phyloP scores from a whole-genome alignment of 2,888 invertebrate genomes.

The Helleia helle region DNA sequence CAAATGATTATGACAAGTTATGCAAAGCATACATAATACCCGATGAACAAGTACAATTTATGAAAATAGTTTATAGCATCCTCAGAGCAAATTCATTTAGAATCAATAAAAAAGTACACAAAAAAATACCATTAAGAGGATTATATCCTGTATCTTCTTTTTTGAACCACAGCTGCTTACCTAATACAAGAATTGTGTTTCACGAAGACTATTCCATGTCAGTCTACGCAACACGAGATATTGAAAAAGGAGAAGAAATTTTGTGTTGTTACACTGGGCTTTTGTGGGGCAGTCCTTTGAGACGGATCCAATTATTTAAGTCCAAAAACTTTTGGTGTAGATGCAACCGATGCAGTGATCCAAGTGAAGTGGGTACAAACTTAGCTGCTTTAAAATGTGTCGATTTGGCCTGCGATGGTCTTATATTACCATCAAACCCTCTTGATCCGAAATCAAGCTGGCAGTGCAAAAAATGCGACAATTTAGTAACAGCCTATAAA shows the following conservation, averaged over 20 bases:
- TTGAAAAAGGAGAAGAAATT: conserved; percentile 75
- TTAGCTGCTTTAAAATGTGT: conserved; percentile 71
- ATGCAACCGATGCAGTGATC: conserved; percentile 77
- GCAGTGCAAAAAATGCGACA: conserved; percentile 71
- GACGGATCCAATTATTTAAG: conserved; percentile 73
- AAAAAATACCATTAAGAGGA: conserved; percentile 66
- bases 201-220: conserved; percentile 67
- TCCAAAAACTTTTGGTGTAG: conserved; percentile 79
- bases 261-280: conserved; percentile 78
- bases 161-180: conserved; percentile 79
- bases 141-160: conserved; percentile 78
- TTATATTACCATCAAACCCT: conserved; percentile 67
- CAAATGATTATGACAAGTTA: conserved; percentile 65
- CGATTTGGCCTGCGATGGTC: conserved; percentile 61
- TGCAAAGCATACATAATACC: conserved; percentile 52
- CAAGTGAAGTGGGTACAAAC: conserved; percentile 73
- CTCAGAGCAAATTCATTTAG: conserved; percentile 80
- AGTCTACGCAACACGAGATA: conserved; percentile 72
- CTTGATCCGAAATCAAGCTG: conserved; percentile 60
- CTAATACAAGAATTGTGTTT: conserved; percentile 79
- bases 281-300: conserved; percentile 78
- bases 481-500: conserved; percentile 44
- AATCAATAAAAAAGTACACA: conserved; percentile 40
- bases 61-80: conserved; percentile 66
- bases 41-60: conserved; percentile 63